Conservation (phyloP, 2,888 invertebrate species). For the Octodonta nipae region DNA sequence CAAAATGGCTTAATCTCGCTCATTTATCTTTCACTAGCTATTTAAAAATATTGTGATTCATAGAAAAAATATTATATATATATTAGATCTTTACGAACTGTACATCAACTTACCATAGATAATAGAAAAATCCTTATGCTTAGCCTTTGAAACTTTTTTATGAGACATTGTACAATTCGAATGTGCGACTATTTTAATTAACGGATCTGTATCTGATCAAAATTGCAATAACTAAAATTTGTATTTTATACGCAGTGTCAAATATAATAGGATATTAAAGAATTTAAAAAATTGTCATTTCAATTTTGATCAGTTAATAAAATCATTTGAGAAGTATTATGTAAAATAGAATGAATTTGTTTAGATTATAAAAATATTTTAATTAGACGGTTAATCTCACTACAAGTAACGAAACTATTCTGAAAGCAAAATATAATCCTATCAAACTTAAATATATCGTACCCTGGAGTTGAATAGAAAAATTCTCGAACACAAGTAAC, state of each 20-base stretch:
- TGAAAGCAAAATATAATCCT: no score
- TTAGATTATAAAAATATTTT: no score
- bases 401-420: no score
- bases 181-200: no score
- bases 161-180: neutral
- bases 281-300: neutral
- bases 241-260: neutral
- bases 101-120: no score
- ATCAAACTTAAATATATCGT: no score
- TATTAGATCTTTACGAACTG: no score
- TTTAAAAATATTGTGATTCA: slow-evolving; percentile 19
- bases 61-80: slow-evolving; percentile 1
- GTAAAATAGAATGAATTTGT: neutral
- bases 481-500: neutral
- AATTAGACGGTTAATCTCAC: no score
- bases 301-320: slow-evolving; percentile 1
- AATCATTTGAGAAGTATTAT: neutral
- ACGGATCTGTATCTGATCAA: no score
- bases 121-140: no score
- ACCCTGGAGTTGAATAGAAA: no score
- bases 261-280: neutral
- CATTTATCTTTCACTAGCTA: slow-evolving; percentile 23
- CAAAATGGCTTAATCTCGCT: slow-evolving; percentile 18
- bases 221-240: neutral
- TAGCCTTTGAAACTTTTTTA: no score